Base-by-base conservation (phyloP, 2,888 invertebrate species). In the Minunthozetes semirufus region DNA sequence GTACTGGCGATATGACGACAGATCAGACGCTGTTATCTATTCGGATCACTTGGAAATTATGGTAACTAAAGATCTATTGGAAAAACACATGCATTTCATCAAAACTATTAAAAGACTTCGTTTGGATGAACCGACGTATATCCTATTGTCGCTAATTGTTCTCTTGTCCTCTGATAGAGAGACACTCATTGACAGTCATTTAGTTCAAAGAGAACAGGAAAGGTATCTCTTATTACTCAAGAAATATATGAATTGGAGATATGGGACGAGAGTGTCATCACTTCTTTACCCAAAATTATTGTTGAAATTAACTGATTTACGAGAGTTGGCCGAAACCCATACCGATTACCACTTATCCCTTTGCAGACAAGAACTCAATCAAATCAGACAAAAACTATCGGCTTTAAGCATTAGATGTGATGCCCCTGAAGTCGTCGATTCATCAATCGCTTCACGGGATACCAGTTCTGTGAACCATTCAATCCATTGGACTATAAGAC, bases 81-180 rank as follows among this genome's bases (percentile, higher is more conserved):
- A 81, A 22, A 81, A 83, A 78, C 84, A 84, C 77, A 81, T 83
- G 78, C 79, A 80, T 66, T 84, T 85, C 78, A 83, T 84, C 59
- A 79, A 79, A 8, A 80, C 81, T 27, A 80, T 84, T 29, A 82
- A 83, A 76, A 80, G 82, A 63, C 79, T 84, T 59, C 80, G 82
- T 48, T 79, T 80, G 2, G 83, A 84, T 76, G 83, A 85, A 78
- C 80, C 81, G 8, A 82, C 82, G 6, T 80, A 82, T 46, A 82
- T 84, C 81, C 79, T 84, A 6, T 79, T 85, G 6, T 80, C 82
- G 56, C 80, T 84, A 73, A 83, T 84, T 19, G 83, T 83, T 33
- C 81, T 85, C 2, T 83, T 84, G 78, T 82, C 82, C 19, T 82
- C 84, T 0, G 84, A 84, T 76, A 79, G 84, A 48, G 80, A 81